A percentile compares a stretch with the other conserved stretches of the same genome.
Evolutionary conservation across 2,797 vertebrate species (phyloP).

Genomic region (Microhierax caerulescens): DNA sequence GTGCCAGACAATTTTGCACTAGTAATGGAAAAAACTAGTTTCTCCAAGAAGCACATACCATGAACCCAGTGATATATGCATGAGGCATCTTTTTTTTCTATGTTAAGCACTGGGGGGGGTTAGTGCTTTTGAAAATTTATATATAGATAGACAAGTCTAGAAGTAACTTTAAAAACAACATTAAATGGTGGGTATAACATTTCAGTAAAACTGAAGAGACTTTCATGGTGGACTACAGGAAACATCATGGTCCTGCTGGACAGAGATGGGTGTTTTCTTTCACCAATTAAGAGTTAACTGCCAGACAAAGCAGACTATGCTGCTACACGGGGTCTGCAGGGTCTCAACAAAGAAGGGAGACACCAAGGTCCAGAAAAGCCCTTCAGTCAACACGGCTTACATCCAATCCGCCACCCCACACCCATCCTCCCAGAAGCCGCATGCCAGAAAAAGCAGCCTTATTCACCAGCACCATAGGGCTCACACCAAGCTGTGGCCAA

Average conservation of each 20-base stretch:
- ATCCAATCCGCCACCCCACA: background rate
- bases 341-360: background rate
- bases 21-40: background rate
- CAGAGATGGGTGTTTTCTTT: background rate
- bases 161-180: background rate
- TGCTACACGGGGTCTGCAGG: background rate
- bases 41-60: background rate
- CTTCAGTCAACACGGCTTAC: background rate
- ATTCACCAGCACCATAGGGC: fast-evolving
- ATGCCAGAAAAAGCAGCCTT: background rate
- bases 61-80: background rate
- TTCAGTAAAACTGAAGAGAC: background rate
- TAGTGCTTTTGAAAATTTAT: background rate
- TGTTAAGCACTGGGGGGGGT: background rate
- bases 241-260: background rate
- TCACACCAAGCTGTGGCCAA: background rate
- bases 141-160: too few species aligned
- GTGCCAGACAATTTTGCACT: background rate
- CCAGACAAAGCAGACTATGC: background rate
- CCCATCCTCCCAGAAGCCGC: background rate
- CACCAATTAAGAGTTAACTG: background rate
- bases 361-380: background rate
- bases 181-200: background rate
- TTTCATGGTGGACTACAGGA: background rate
- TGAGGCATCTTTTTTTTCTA: background rate